These are phyloP conservation scores for Leptopilina myrica DNA, from an alignment of 2,888 invertebrate genomes.

Conservation along the genomic window DNA sequence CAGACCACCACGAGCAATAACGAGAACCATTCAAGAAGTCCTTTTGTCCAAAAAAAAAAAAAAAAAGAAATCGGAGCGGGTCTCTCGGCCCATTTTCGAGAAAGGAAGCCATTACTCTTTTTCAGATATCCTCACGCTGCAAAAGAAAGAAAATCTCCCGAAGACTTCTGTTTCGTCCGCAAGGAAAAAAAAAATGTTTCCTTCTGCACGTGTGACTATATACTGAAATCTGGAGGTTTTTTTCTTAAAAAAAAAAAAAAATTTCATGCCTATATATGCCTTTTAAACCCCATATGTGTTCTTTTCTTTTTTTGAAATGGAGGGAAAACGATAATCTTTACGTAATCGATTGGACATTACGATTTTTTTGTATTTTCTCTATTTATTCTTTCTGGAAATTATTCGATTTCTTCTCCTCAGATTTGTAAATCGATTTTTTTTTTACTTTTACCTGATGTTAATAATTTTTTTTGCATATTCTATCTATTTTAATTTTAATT, in stretches of 20 bases:
- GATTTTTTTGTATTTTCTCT: too few relatives aligned
- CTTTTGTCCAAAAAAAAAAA: constrained; percentile 50
- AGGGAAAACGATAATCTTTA: too few relatives aligned
- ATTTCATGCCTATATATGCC: not conserved
- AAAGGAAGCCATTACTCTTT: constrained; percentile 56
- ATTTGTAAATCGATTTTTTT: too few relatives aligned
- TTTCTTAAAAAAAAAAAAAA: not conserved
- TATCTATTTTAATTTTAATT: too few relatives aligned
- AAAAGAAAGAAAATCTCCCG: constrained; percentile 40
- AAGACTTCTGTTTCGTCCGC: constrained; percentile 31
- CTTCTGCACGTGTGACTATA: constrained; percentile 19
- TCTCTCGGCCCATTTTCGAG: constrained; percentile 49
- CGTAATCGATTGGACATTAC: too few relatives aligned
- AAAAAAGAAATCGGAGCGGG: constrained; percentile 52
- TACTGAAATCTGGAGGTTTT: not conserved
- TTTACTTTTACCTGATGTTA: too few relatives aligned
- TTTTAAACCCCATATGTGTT: not conserved
- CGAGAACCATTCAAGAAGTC: constrained; percentile 47
- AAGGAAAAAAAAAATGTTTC: constrained; percentile 12
- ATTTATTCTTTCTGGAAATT: too few relatives aligned
- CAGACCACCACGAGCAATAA: constrained; percentile 47
- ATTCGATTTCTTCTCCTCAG: too few relatives aligned
- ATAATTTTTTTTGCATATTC: too few relatives aligned
- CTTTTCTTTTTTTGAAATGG: too few relatives aligned
- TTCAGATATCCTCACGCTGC: constrained; percentile 42